These are phyloP conservation scores for Caenorhabditis zanzibari DNA, from an alignment of 2,888 invertebrate genomes.

Conservation along the genomic window DNA sequence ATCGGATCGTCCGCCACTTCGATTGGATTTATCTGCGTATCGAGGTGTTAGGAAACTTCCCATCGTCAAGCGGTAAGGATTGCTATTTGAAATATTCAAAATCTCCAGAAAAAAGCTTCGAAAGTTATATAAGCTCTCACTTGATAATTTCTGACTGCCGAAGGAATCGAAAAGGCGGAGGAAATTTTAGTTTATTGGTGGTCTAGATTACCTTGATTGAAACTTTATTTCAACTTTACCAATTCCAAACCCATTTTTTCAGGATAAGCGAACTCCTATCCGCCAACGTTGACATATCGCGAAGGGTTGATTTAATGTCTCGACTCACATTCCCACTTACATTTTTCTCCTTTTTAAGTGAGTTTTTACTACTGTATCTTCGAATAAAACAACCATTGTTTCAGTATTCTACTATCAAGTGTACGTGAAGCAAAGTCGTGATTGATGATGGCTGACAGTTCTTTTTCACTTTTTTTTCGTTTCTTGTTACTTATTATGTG, in stretches of 20 bases:
- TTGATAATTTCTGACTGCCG: background rate
- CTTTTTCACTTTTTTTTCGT: constrained; percentile 10
- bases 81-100: too few species aligned
- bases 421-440: constrained; percentile 75
- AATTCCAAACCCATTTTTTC: constrained; percentile 7
- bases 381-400: constrained; percentile 46
- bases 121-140: too few species aligned
- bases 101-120: background rate
- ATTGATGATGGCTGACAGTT: constrained; percentile 22
- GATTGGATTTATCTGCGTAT: constrained; percentile 77
- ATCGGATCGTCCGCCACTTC: constrained; percentile 75
- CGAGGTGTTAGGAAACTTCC: constrained; percentile 60
- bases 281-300: constrained; percentile 76
- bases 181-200: too few species aligned
- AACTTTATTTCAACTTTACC: too few species aligned
- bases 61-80: constrained; percentile 49
- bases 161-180: too few species aligned
- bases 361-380: constrained; percentile 12
- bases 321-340: constrained; percentile 78
- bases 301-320: constrained; percentile 80
- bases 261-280: constrained; percentile 57
- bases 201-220: too few species aligned
- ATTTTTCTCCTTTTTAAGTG: constrained; percentile 76
- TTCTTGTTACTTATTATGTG: constrained; percentile 5
- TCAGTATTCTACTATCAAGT: constrained; percentile 81